Conservation (phyloP, 2,113 vertebrate genomes). For the Larimichthys crocea region DNA sequence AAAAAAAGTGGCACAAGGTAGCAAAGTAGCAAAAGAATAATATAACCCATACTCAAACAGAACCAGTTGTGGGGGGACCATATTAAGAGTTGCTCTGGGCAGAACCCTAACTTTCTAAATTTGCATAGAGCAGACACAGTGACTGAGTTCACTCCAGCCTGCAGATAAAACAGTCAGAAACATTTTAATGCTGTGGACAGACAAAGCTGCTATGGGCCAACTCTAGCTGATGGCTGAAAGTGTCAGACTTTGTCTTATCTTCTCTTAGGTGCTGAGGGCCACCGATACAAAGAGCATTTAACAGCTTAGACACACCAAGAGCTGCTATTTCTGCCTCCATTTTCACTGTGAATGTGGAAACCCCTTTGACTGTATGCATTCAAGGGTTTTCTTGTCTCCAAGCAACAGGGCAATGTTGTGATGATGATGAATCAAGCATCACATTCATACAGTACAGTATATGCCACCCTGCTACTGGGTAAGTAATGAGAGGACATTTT, state of each 20-base stretch:
- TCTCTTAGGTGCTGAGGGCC: not conserved
- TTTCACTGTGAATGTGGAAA: constrained; percentile 2
- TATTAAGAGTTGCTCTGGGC: not conserved
- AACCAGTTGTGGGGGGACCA: too few species aligned
- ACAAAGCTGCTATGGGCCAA: not conserved
- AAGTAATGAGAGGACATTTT: constrained; percentile 7
- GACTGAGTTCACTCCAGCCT: too few species aligned
- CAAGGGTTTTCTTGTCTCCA: constrained; percentile 3
- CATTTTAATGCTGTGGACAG: not conserved
- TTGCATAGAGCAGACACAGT: not conserved
- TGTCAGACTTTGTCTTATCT: not conserved
- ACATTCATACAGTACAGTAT: not conserved
- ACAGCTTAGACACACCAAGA: not conserved
- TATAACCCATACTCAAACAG: too few species aligned
- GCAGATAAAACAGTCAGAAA: not conserved
- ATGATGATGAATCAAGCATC: constrained; percentile 12
- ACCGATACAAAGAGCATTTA: not conserved
- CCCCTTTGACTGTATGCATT: not conserved
- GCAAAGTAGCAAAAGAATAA: not conserved
- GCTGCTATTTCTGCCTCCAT: not conserved
- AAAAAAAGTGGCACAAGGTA: not conserved
- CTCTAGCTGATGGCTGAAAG: not conserved
- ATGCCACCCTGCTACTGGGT: not conserved
- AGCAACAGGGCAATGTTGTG: constrained; percentile 28
- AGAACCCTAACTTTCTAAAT: not conserved